Evolutionary conservation across 1,140 invertebrate genomes (phyloP), one percentile per base, ranked within the genome.

Genomic region (Eurosta solidaginis): DNA sequence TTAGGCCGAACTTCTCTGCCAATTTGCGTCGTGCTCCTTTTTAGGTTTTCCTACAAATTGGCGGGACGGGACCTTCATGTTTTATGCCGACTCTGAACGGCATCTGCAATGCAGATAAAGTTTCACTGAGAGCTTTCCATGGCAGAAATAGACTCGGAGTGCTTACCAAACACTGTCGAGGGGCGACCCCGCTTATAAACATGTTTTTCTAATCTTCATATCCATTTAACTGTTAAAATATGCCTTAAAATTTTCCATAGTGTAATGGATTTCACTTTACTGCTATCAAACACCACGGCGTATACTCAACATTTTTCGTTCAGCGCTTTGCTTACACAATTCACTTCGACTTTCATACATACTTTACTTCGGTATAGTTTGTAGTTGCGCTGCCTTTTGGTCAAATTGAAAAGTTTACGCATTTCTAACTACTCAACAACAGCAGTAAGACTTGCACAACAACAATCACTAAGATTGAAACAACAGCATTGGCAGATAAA

Each of bases 321-420:
- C 14, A 9, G 59, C 59, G 29, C 59, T 68, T 68, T 68, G 59
- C 33, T 22, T 33, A 68, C 40, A 12, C 59, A 33, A n/a, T 68
- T 42, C 59, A 22, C 29, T 68, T 9, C 59, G 33, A n/a, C n/a
- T n/a, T n/a, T n/a, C n/a, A n/a, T n/a, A n/a, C n/a, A n/a, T n/a
- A n/a, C n/a, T n/a, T n/a, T 40, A 20, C 29, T 40, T 17, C 59
- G 36, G 59, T 68, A 40, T 68, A 6, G 36, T 36, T 17, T 40
- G 59, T 68, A 68, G 59, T 68, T 68, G 20, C 59, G 59, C 59
- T 68, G 59, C 59, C 59, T 68, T 68, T 68, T 68, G 59, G 33
- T 42, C 59, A 68, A 68, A 68, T 68, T 68, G 59, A 68, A 68
- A 68, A 68, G 59, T 68, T 68, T 68, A 68, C 59, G 59, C 59